These are phyloP conservation scores for Neofelis nebulosa DNA, from an alignment of 2,113 vertebrate genomes.

Conservation along the genomic window DNA sequence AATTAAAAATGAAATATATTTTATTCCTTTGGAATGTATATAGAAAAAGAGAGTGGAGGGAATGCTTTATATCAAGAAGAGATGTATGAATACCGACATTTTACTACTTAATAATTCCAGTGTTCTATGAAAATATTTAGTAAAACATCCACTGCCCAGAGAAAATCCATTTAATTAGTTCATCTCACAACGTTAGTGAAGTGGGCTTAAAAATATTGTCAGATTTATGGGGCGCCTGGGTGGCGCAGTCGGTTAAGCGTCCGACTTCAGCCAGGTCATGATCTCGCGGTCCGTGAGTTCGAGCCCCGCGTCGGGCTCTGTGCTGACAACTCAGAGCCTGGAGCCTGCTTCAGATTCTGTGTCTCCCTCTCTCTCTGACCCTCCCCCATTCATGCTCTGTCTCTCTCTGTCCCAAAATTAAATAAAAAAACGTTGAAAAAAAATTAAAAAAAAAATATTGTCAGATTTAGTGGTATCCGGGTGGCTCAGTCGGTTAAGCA, in stretches of 20 bases:
- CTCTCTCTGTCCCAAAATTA: too few species aligned
- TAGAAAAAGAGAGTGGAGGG: background rate
- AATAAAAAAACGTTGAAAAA: too few species aligned
- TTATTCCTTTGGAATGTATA: background rate
- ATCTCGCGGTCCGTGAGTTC: too few species aligned
- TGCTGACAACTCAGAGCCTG: too few species aligned
- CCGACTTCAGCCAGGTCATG: too few species aligned
- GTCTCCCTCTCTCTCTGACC: too few species aligned
- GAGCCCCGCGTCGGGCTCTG: too few species aligned
- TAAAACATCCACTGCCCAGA: background rate
- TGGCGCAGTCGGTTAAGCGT: too few species aligned
- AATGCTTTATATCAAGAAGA: background rate
- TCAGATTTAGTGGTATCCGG: background rate
- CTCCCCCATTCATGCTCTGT: too few species aligned
- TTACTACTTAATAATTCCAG: background rate
- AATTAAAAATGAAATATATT: background rate
- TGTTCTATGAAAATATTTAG: background rate
- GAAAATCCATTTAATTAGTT: background rate
- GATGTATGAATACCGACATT: background rate
- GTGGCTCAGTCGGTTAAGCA: too few species aligned
- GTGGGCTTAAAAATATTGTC: background rate
- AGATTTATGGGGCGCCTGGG: background rate
- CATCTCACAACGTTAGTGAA: background rate
- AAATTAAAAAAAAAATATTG: background rate
- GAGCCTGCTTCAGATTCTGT: too few species aligned